Evolutionary conservation across 2,797 vertebrate genomes (phyloP).

Genomic region (Oophaga sylvatica): DNA sequence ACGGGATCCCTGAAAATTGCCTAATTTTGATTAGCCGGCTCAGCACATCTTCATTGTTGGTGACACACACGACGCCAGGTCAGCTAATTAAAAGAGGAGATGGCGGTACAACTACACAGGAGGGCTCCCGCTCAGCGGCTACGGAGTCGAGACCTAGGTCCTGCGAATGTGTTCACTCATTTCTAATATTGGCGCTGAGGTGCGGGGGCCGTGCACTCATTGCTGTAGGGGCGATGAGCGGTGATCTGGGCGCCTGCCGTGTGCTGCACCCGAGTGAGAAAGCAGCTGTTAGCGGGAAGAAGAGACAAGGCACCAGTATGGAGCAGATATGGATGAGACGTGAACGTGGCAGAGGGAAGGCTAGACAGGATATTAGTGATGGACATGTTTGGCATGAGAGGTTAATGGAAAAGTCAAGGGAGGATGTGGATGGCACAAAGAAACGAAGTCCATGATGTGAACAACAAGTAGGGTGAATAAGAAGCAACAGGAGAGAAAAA

Average conservation of each 20-base stretch:
- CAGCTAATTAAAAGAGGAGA: too few relatives aligned
- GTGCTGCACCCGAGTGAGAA: background rate
- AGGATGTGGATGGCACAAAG: background rate
- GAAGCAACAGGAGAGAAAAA: background rate
- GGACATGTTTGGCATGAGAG: background rate
- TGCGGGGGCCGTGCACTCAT: background rate
- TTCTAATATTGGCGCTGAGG: background rate
- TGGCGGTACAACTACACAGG: too few relatives aligned
- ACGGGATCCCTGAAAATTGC: too few relatives aligned
- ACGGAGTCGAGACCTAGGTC: too few relatives aligned
- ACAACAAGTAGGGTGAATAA: background rate
- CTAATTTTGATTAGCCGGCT: too few relatives aligned
- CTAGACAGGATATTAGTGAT: too few relatives aligned
- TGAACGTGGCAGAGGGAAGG: background rate
- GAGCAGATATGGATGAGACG: background rate
- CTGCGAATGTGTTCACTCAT: too few relatives aligned
- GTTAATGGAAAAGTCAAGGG: background rate
- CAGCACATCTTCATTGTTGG: too few relatives aligned
- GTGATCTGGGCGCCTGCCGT: background rate
- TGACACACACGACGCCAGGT: too few relatives aligned
- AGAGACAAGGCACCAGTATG: slow-evolving; percentile 1
- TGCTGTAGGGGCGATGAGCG: too few relatives aligned
- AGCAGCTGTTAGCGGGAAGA: slow-evolving; percentile 7
- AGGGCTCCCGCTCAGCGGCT: too few relatives aligned
- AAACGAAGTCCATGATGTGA: background rate